Evolutionary conservation across 1,140 invertebrate genomes (phyloP).

Genomic region (Matsumurasca onukii): DNA sequence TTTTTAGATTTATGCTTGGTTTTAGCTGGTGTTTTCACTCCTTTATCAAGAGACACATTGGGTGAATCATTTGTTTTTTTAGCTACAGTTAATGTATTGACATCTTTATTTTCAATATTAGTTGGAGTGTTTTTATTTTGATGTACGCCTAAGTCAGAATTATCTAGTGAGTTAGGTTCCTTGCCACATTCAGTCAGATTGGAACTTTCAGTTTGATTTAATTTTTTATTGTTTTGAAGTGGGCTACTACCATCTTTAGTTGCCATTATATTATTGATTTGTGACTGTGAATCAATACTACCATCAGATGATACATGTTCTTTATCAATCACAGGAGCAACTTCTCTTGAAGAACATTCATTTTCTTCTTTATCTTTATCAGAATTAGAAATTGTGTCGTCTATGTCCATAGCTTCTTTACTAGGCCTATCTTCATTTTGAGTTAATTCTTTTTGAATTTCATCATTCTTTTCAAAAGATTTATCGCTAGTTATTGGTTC

Average conservation of each 20-base stretch:
- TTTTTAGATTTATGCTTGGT: conserved; percentile 31
- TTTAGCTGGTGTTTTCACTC: conserved; percentile 42
- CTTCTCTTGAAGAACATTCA: background rate
- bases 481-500: background rate
- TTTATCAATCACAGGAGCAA: background rate
- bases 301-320: background rate
- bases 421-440: background rate
- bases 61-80: background rate
- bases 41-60: background rate
- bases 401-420: background rate
- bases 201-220: background rate
- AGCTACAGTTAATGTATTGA: background rate
- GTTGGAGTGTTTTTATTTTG: background rate
- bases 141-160: background rate
- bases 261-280: background rate
- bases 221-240: background rate
- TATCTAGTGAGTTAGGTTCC: background rate
- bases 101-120: background rate
- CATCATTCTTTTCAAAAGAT: conserved; percentile 19
- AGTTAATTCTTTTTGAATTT: too few relatives aligned
- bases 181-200: background rate
- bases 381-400: too few relatives aligned
- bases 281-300: background rate
- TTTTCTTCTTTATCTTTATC: background rate
- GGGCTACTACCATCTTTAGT: background rate